phyloP scores from a whole-genome alignment of 1,140 invertebrate species.

The Dendroctonus ponderosae region DNA sequence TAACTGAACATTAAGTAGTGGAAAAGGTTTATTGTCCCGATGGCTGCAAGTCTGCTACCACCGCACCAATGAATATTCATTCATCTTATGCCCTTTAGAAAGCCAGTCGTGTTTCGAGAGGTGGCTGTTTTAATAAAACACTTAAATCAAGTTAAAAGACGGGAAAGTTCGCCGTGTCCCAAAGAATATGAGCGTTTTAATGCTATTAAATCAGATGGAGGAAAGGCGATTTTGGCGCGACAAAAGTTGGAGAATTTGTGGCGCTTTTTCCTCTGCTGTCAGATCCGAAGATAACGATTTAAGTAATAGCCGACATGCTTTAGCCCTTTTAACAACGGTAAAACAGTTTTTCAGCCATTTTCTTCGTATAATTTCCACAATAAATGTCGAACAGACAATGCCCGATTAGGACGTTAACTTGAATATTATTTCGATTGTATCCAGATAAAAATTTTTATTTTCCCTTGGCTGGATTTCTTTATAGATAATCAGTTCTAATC shows the following conservation, averaged over 20 bases:
- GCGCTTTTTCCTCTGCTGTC: conserved; percentile 10
- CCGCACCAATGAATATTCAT: too few species aligned
- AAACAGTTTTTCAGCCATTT: conserved; percentile 10
- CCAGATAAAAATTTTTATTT: too few species aligned
- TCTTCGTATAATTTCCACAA: conserved; percentile 11
- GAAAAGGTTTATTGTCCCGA: conserved; percentile 15
- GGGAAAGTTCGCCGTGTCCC: conserved; percentile 30
- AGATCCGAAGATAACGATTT: conserved; percentile 10
- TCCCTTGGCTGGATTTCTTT: too few species aligned
- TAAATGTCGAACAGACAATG: background rate
- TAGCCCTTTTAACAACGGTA: conserved; percentile 9
- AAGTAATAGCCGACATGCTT: conserved; percentile 15
- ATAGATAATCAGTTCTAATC: too few species aligned
- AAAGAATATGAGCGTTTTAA: conserved; percentile 37
- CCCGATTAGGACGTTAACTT: too few species aligned
- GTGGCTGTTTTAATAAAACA: conserved; percentile 41
- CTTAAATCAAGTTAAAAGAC: conserved; percentile 42
- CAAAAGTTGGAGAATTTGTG: conserved; percentile 21
- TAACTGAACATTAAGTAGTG: conserved; percentile 24
- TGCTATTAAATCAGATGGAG: conserved; percentile 18
- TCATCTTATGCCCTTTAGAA: too few species aligned
- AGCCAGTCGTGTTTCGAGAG: conserved; percentile 15
- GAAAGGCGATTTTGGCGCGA: conserved; percentile 3
- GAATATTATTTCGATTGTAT: too few species aligned
- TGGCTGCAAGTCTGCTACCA: too few species aligned